Conservation (phyloP, 1,140 invertebrate species). For the Oedothorax gibbosus region DNA sequence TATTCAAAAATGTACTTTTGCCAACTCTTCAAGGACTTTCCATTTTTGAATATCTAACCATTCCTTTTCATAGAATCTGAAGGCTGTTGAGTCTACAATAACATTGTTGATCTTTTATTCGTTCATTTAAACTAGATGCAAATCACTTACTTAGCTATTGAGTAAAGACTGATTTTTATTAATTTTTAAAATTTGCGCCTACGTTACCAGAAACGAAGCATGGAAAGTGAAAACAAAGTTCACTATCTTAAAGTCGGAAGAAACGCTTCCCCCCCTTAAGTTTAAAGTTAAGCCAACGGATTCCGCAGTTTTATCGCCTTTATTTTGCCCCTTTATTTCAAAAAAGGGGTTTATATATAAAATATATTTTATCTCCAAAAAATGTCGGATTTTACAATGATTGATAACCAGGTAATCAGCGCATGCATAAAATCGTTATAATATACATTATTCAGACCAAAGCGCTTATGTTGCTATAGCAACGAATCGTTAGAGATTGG, state of each 20-base stretch:
- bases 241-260: conserved; percentile 1
- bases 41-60: no score
- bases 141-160: no score
- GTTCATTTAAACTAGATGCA: no score
- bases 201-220: no score
- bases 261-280: conserved; percentile 6
- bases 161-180: no score
- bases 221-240: not conserved
- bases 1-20: no score
- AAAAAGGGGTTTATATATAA: conserved; percentile 50
- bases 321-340: conserved; percentile 42
- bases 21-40: no score
- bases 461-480: conserved; percentile 54
- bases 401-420: conserved; percentile 57
- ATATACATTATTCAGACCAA: conserved; percentile 57
- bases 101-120: no score
- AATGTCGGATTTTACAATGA: conserved; percentile 59
- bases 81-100: no score
- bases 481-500: conserved; percentile 57
- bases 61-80: no score
- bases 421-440: conserved; percentile 59
- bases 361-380: conserved; percentile 52
- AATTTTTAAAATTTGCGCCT: no score
- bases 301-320: conserved; percentile 35
- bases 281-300: conserved; percentile 33